phyloP scores from a whole-genome alignment of 2,888 invertebrate species.

The Venustoraphidia nigricollis region DNA sequence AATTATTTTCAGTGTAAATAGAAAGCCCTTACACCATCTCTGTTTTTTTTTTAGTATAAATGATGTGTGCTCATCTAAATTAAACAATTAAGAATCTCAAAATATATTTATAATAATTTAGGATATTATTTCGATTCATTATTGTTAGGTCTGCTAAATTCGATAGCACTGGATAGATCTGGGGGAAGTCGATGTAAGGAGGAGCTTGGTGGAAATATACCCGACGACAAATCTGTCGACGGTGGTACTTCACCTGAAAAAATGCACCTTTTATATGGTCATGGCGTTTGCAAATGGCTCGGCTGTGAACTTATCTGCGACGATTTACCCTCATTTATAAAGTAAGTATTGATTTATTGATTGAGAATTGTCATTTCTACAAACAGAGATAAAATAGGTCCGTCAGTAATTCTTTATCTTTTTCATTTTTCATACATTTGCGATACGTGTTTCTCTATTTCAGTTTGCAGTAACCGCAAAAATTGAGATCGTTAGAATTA shows the following conservation, averaged over 20 bases:
- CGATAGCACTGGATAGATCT: conserved; percentile 26
- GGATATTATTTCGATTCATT: conserved; percentile 11
- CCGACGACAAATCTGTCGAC: conserved; percentile 35
- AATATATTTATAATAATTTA: no score
- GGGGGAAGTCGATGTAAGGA: conserved; percentile 15
- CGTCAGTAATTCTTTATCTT: no score
- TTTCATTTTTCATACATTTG: no score
- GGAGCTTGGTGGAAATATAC: conserved; percentile 15
- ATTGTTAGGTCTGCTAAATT: conserved; percentile 28
- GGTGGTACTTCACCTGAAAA: conserved; percentile 21
- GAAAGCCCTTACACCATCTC: no score
- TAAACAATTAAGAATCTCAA: no score
- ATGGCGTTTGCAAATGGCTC: conserved; percentile 96
- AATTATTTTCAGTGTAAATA: not conserved
- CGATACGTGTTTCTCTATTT: no score
- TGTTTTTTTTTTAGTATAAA: no score
- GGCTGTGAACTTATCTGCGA: conserved; percentile 91
- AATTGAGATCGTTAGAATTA: no score
- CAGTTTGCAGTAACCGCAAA: no score
- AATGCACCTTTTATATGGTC: conserved; percentile 72
- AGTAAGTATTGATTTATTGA: conserved; percentile 44
- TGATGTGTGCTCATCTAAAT: no score
- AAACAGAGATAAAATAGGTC: no score
- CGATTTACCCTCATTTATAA: conserved; percentile 78
- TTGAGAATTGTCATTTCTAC: no score